Conservation (phyloP, 2,888 invertebrate genomes). For the Nomada lathburiana region DNA sequence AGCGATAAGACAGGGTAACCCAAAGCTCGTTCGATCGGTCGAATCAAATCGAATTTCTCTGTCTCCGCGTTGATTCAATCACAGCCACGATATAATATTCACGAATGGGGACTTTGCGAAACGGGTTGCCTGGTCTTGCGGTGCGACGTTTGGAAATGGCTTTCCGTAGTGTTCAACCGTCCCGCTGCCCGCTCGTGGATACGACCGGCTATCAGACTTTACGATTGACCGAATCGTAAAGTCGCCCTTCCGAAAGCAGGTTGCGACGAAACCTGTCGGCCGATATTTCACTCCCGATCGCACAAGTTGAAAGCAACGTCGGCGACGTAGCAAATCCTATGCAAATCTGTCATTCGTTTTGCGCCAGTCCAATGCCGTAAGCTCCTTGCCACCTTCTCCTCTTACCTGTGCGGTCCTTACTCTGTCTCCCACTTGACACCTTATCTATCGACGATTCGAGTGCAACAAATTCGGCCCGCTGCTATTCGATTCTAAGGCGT, state of each 20-base stretch:
- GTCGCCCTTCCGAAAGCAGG: constrained; percentile 34
- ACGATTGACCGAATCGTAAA: constrained; percentile 73
- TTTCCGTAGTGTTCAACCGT: not conserved
- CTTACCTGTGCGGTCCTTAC: constrained; percentile 17
- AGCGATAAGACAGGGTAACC: not conserved
- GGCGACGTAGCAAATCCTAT: constrained; percentile 54
- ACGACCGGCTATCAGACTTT: constrained; percentile 63
- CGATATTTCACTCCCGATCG: constrained; percentile 63
- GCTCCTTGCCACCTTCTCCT: constrained; percentile 23
- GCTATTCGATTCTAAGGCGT: constrained; percentile 31
- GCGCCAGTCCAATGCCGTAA: not conserved
- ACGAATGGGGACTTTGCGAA: constrained; percentile 42
- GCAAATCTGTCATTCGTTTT: constrained; percentile 61
- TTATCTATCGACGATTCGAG: constrained; percentile 17
- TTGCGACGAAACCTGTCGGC: constrained; percentile 39
- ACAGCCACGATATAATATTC: constrained; percentile 60
- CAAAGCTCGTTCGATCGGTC: constrained; percentile 1
- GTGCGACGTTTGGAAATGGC: constrained; percentile 20
- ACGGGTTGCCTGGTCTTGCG: constrained; percentile 32
- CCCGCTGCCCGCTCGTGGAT: not conserved
- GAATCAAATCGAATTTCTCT: constrained; percentile 23
- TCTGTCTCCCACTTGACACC: constrained; percentile 39
- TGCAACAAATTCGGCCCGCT: constrained; percentile 35
- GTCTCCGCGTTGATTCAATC: constrained; percentile 57
- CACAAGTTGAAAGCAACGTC: constrained; percentile 37